These are phyloP conservation scores for Eriosoma lanigerum DNA, from an alignment of 1,140 invertebrate genomes.

Conservation along the genomic window DNA sequence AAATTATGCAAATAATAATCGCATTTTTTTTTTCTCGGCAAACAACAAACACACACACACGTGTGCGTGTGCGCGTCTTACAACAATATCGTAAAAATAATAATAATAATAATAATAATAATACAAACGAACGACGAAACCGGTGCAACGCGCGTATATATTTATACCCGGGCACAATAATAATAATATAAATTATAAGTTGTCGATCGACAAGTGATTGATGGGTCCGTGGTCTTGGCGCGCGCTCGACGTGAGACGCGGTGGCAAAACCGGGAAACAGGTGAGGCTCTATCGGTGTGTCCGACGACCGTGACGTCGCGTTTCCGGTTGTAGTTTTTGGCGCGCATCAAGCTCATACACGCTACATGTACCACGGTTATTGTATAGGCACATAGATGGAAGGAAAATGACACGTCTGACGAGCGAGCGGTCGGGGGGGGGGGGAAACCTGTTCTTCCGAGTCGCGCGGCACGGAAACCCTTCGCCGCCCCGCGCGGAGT, in stretches of 20 bases:
- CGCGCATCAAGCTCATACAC: neutral
- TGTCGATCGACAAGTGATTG: slow-evolving; percentile 28
- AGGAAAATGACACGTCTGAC: neutral
- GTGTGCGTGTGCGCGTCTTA: neutral
- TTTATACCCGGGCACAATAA: too few relatives aligned
- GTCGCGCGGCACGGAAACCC: slow-evolving; percentile 39
- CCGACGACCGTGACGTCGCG: slow-evolving; percentile 37
- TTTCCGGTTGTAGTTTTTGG: slow-evolving; percentile 40
- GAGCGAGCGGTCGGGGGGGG: neutral
- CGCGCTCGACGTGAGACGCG: neutral
- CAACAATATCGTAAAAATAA: neutral
- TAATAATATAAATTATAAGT: neutral
- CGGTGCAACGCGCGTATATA: neutral
- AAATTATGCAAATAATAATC: slow-evolving; percentile 7
- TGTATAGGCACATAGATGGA: too few relatives aligned
- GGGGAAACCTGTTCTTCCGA: slow-evolving; percentile 28
- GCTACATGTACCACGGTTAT: neutral
- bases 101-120: neutral
- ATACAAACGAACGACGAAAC: neutral
- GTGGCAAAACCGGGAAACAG: neutral
- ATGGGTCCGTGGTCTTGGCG: slow-evolving; percentile 7
- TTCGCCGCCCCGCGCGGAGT: slow-evolving; percentile 6
- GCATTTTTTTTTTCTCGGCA: neutral
- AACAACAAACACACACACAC: neutral
- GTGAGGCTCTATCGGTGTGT: neutral